Conservation (phyloP, 2,888 invertebrate genomes). For the Beris morrisii region DNA sequence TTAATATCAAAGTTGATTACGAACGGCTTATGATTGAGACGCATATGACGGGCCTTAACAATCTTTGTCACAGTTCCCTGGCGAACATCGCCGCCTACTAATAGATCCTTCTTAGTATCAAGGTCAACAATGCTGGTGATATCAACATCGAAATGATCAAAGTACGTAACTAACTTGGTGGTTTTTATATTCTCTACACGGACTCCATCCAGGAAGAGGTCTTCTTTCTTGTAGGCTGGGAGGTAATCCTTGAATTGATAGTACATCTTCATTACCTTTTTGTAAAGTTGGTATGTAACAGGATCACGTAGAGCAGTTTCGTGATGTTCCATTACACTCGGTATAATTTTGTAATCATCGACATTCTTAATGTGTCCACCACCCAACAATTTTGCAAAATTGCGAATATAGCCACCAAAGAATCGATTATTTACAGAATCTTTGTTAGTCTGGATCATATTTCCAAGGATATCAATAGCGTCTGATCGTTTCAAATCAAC, state of each 20-base stretch:
- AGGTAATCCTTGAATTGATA: conserved; percentile 62
- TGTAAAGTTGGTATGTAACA: conserved; percentile 68
- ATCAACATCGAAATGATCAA: conserved; percentile 66
- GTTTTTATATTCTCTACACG: conserved; percentile 65
- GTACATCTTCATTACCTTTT: conserved; percentile 64
- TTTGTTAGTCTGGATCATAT: conserved; percentile 58
- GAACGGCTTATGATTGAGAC: conserved; percentile 72
- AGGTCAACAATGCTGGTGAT: conserved; percentile 52
- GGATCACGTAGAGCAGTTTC: conserved; percentile 70
- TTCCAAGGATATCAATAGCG: conserved; percentile 59
- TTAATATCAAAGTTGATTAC: conserved; percentile 62
- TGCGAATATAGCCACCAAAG: conserved; percentile 8
- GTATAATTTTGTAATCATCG: conserved; percentile 50
- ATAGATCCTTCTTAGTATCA: not conserved
- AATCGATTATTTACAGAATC: conserved; percentile 41
- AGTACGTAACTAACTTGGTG: conserved; percentile 69
- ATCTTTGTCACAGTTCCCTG: not conserved
- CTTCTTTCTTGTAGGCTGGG: conserved; percentile 64
- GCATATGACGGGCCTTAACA: conserved; percentile 64
- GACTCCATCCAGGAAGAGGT: conserved; percentile 65
- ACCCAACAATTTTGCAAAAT: conserved; percentile 20
- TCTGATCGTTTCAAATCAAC: conserved; percentile 51
- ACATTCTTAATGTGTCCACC: conserved; percentile 37
- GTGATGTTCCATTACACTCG: conserved; percentile 64
- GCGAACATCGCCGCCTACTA: not conserved